Conservation (phyloP, 2,797 vertebrate genomes). For the Cirrhinus molitorella region DNA sequence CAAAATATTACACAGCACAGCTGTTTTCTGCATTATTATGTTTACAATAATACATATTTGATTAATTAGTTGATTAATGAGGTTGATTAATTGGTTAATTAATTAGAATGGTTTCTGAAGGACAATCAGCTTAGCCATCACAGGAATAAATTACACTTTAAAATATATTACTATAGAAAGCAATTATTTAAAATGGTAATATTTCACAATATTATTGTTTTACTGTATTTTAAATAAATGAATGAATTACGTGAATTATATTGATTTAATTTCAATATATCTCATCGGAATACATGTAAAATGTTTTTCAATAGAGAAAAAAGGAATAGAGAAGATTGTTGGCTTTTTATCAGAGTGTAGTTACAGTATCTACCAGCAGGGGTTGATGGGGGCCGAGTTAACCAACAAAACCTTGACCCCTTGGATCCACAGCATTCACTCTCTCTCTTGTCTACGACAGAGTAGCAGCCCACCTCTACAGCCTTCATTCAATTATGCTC, state of each 20-base stretch:
- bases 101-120: too few species aligned
- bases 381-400: not conserved
- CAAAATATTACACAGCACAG: too few species aligned
- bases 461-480: slow-evolving; percentile 57
- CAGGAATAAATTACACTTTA: too few species aligned
- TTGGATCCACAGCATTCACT: not conserved
- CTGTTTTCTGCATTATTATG: too few species aligned
- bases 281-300: not conserved
- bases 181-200: not conserved
- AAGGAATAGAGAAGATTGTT: not conserved
- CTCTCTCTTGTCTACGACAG: slow-evolving; percentile 20
- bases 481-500: slow-evolving; percentile 63
- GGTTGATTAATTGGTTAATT: too few species aligned
- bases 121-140: too few species aligned
- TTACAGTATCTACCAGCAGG: slow-evolving; percentile 2
- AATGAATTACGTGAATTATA: too few species aligned
- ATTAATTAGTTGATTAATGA: too few species aligned
- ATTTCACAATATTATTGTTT: not conserved
- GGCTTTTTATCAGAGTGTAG: not conserved
- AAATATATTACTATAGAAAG: too few species aligned
- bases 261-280: not conserved
- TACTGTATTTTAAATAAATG: not conserved
- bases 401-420: slow-evolving; percentile 20
- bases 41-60: too few species aligned
- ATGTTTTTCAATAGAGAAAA: not conserved